Base-by-base conservation (phyloP, 2,888 invertebrate species). In the Labia minor region DNA sequence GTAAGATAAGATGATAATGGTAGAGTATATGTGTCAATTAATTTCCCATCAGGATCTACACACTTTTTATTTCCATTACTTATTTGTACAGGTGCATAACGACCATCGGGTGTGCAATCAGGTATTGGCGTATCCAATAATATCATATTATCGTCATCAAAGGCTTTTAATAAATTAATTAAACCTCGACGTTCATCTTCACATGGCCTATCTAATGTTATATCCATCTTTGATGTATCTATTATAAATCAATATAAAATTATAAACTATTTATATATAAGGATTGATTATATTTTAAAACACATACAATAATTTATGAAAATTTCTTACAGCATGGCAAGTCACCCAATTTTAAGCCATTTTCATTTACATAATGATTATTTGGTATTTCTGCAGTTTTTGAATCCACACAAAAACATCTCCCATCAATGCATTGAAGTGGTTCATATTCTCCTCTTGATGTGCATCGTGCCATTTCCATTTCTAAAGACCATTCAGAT, bases 381-480 rank as follows among this genome's bases (percentile, higher is more conserved):
- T 71, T 68, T 4, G 76, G 74, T 67, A 82, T 79, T 3, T 76
- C 74, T 0, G 86, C 86, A 21, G 82, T 83, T 61, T 79, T 69
- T 0, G 73, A 72, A 71, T 86, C 77, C 8, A 87, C 84, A 73
- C 89, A 89, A 69, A 83, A 79, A 72, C 88, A 88, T 49, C 71
- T 72, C 21, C 80, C 80, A 1, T 77, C 78, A 1, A 85, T 76
- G 72, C 88, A 88, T 72, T 89, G 89, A 8, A 89, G 74, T 0
- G 82, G 79, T 75, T 87, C 85, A 76, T 83, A 89, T 72, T 84
- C 83, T 0, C 89, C 89, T 71, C 86, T 84, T 0, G 82, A 74
- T 0, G 83, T 78, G 73, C 89, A 90, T 2, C 86, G 80, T 1
- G 85, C 81, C 1, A 80, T 78, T 0, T 76, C 70, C 0, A 79